phyloP scores from a whole-genome alignment of 2,797 vertebrate species.

The Chelonia mydas region DNA sequence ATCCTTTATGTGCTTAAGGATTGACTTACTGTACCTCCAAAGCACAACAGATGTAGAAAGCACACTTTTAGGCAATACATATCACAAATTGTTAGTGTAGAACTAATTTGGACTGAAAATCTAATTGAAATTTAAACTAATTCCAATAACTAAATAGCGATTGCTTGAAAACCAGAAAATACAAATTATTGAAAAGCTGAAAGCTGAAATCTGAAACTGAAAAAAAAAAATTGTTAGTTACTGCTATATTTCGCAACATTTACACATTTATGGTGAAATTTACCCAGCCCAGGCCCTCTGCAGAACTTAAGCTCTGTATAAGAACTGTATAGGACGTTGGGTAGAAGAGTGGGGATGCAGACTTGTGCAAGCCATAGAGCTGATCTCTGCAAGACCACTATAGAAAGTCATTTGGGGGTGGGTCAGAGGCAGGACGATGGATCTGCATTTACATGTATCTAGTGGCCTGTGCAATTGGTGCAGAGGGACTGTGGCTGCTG shows the following conservation, averaged over 20 bases:
- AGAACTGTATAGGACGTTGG: no score
- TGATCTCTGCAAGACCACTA: background rate
- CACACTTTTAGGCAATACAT: background rate
- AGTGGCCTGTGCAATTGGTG: background rate
- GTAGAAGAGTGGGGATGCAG: background rate
- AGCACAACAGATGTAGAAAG: background rate
- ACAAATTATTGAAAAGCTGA: background rate
- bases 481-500: background rate
- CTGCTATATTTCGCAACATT: background rate
- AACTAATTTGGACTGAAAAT: background rate
- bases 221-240: background rate
- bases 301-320: no score
- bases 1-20: background rate
- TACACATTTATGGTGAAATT: background rate
- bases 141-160: background rate
- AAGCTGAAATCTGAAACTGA: background rate
- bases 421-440: background rate
- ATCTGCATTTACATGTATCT: rapidly evolving
- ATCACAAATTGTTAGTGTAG: background rate
- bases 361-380: background rate
- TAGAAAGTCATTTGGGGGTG: background rate
- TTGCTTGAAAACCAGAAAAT: background rate
- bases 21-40: background rate
- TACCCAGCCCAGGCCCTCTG: no score
- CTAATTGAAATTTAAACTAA: background rate